phyloP scores from a whole-genome alignment of 2,113 vertebrate genomes.

The Abramis brama region DNA sequence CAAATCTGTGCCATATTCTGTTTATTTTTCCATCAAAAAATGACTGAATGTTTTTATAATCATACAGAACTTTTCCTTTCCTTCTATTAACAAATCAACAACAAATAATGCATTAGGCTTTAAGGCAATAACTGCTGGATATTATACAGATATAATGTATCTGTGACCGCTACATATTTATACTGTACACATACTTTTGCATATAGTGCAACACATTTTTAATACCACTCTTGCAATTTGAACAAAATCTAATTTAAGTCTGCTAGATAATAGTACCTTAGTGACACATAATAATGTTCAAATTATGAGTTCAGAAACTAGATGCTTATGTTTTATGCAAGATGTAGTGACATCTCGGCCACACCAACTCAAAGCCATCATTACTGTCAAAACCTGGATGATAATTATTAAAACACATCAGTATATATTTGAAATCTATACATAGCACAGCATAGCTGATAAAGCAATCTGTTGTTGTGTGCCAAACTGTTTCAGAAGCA shows the following conservation, averaged over 20 bases:
- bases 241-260: background rate
- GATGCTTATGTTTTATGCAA: background rate
- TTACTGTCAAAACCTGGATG: background rate
- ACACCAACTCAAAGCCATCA: too few relatives aligned
- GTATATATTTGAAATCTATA: background rate
- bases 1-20: background rate
- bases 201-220: background rate
- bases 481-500: constrained; percentile 4
- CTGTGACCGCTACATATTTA: background rate
- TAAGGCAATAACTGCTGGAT: background rate
- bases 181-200: background rate
- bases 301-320: background rate
- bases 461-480: background rate
- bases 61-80: background rate
- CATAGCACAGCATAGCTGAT: background rate
- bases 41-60: background rate
- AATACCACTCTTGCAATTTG: background rate
- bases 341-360: too few relatives aligned
- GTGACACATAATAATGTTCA: background rate
- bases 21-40: background rate
- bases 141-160: background rate
- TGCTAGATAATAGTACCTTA: background rate
- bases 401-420: background rate
- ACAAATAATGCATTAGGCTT: background rate
- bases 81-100: background rate